Evolutionary conservation across 1,140 invertebrate genomes (phyloP).

Genomic region (Drosophila kurseongensis): DNA sequence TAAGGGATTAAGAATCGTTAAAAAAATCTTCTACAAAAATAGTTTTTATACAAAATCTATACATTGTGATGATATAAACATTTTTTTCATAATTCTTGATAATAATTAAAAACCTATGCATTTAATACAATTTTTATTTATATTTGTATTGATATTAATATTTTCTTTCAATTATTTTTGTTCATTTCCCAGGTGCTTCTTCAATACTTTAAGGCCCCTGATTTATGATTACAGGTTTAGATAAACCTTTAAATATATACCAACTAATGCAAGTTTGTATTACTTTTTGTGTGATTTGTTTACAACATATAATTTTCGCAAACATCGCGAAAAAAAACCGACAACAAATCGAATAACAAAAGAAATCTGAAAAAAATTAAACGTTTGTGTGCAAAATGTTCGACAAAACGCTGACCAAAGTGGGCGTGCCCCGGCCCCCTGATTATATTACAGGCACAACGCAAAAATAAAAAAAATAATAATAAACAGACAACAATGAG

Average conservation of each 20-base stretch:
- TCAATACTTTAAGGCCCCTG: neutral
- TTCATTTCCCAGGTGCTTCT: neutral
- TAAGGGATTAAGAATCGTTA: neutral
- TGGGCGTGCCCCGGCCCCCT: conserved; percentile 45
- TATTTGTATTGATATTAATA: too few relatives aligned
- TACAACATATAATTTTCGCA: conserved; percentile 39
- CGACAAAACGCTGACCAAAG: conserved; percentile 59
- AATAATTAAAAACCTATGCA: too few relatives aligned
- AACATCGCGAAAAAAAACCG: conserved; percentile 22
- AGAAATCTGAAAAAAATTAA: conserved; percentile 23
- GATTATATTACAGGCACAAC: conserved; percentile 32
- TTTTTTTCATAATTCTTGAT: too few relatives aligned
- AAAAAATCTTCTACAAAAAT: neutral
- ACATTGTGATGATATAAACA: too few relatives aligned
- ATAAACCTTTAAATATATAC: neutral
- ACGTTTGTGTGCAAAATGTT: conserved; percentile 67
- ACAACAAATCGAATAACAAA: conserved; percentile 32
- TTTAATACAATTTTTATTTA: too few relatives aligned
- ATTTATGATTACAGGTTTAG: conserved; percentile 10
- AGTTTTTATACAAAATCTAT: too few relatives aligned
- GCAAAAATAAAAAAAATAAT: conserved; percentile 16
- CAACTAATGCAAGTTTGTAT: conserved; percentile 3
- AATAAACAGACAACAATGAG: conserved; percentile 42
- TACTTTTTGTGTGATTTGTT: conserved; percentile 32
- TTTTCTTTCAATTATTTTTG: too few relatives aligned